Evolutionary conservation across 2,113 vertebrate genomes (phyloP).

Genomic region (Plotosus lineatus): DNA sequence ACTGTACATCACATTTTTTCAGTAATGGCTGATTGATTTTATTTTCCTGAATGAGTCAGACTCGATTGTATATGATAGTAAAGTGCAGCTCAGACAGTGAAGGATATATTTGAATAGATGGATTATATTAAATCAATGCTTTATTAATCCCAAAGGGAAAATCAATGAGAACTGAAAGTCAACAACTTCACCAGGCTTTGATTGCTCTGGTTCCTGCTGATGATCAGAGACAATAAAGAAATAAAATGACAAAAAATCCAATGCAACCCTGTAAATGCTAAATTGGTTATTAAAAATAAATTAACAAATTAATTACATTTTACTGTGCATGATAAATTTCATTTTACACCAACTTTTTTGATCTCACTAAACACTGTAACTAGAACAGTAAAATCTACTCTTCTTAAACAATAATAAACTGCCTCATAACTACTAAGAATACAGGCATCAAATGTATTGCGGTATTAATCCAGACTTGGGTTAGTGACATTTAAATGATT

Average conservation of each 20-base stretch:
- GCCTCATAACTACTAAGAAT: neutral
- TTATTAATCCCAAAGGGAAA: too few relatives aligned
- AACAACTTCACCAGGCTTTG: neutral
- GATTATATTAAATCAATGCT: too few relatives aligned
- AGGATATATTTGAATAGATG: too few relatives aligned
- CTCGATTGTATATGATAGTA: slow-evolving; percentile 13
- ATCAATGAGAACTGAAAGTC: slow-evolving; percentile 50
- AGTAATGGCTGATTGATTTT: neutral
- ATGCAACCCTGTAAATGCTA: neutral
- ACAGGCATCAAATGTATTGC: neutral
- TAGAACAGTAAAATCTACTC: neutral
- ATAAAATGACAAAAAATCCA: neutral
- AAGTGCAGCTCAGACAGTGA: slow-evolving; percentile 47
- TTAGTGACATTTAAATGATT: neutral
- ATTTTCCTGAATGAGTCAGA: neutral
- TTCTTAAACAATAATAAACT: neutral
- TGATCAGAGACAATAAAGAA: neutral
- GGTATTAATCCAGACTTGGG: neutral
- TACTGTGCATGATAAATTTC: neutral
- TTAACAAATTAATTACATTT: neutral
- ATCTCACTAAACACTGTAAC: neutral
- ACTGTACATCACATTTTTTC: neutral
- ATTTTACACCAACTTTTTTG: neutral
- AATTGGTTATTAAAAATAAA: neutral
- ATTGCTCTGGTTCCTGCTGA: neutral